A percentile compares a stretch with the other conserved stretches of the same genome.
These are phyloP conservation scores for Hassar affinis DNA, from an alignment of 2,113 vertebrate genomes.

Conservation along the genomic window DNA sequence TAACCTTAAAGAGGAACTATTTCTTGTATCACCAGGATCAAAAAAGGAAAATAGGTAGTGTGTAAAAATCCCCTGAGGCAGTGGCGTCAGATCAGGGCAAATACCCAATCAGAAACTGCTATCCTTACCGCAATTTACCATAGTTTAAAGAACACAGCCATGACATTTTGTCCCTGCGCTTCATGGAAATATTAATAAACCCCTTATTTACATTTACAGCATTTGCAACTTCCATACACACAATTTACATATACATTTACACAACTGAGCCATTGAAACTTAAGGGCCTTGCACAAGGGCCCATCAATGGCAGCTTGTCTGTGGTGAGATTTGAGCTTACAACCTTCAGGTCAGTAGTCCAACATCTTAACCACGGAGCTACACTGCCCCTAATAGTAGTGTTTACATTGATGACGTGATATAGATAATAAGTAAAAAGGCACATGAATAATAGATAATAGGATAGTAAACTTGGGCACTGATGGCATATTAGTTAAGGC, in stretches of 20 bases:
- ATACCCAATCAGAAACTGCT: background rate
- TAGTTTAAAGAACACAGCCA: background rate
- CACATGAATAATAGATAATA: background rate
- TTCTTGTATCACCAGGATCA: constrained; percentile 4
- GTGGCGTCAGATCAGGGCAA: background rate
- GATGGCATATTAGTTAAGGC: background rate
- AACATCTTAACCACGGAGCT: too few relatives aligned
- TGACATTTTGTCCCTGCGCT: background rate
- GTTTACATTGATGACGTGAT: background rate
- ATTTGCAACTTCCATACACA: too few relatives aligned
- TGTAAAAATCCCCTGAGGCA: constrained; percentile 15
- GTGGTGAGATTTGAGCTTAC: too few relatives aligned
- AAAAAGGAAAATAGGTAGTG: constrained; percentile 22
- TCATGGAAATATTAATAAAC: background rate
- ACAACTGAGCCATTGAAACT: too few relatives aligned
- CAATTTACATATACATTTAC: too few relatives aligned
- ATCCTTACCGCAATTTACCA: background rate
- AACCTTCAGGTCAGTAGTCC: too few relatives aligned
- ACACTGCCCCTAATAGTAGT: background rate
- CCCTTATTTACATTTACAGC: too few relatives aligned
- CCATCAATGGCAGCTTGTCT: too few relatives aligned
- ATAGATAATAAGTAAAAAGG: background rate
- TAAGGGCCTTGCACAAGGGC: too few relatives aligned
- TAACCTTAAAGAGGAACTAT: constrained; percentile 46
- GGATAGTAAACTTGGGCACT: too few relatives aligned